These are phyloP conservation scores for Tetheella fluctuosa DNA, from an alignment of 2,888 invertebrate genomes.

Conservation along the genomic window DNA sequence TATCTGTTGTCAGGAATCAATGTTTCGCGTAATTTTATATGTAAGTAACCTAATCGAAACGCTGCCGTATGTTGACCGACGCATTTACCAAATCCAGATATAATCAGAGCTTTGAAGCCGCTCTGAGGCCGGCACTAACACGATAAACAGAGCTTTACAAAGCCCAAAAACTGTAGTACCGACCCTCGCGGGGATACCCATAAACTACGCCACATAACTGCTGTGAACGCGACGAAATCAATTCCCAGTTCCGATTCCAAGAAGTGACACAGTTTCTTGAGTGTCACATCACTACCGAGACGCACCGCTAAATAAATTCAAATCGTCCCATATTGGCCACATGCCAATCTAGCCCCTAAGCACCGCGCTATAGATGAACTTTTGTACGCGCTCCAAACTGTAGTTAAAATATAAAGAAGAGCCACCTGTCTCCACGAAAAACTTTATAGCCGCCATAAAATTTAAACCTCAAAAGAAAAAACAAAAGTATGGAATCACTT, in stretches of 20 bases:
- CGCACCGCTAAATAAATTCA: conserved; percentile 81
- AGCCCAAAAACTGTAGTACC: conserved; percentile 50
- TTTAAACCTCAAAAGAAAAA: conserved; percentile 81
- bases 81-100: conserved; percentile 77
- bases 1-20: conserved; percentile 60
- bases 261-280: conserved; percentile 83
- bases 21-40: conserved; percentile 72
- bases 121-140: conserved; percentile 62
- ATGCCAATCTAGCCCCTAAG: conserved; percentile 75
- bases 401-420: conserved; percentile 81
- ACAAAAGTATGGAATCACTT: conserved; percentile 70
- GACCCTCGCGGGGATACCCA: conserved; percentile 46
- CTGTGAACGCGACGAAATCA: conserved; percentile 80
- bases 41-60: conserved; percentile 70
- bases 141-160: conserved; percentile 71
- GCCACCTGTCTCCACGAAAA: conserved; percentile 84
- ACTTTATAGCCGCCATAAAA: conserved; percentile 83
- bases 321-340: conserved; percentile 56
- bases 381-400: conserved; percentile 58
- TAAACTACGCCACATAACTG: conserved; percentile 80
- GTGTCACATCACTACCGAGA: conserved; percentile 84
- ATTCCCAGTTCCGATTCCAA: conserved; percentile 82
- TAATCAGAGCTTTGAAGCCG: conserved; percentile 75
- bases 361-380: conserved; percentile 60
- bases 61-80: conserved; percentile 68